Percentiles rank a stretch among this genome's conserved stretches.
These are phyloP conservation scores for Tragelaphus strepsiceros DNA, from an alignment of 2,113 vertebrate genomes.

Conservation along the genomic window DNA sequence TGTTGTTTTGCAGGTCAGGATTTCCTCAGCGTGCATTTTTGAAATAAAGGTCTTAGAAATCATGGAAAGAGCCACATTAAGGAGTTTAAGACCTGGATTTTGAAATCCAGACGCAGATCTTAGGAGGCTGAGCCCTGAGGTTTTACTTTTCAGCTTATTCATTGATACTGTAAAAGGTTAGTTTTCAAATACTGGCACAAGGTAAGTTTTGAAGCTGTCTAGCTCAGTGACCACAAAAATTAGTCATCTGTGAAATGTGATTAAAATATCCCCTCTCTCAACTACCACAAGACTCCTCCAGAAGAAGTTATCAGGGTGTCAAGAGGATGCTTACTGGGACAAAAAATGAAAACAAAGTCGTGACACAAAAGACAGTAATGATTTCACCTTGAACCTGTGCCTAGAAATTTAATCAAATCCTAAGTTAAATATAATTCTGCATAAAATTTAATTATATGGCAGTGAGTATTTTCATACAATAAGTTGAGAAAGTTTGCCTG, in stretches of 20 bases:
- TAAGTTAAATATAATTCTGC: constrained; percentile 12
- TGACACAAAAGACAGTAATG: not conserved
- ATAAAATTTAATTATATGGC: constrained; percentile 25
- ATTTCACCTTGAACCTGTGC: not conserved
- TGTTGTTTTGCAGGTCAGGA: not conserved
- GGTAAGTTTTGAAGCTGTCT: not conserved
- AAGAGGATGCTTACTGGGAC: not conserved
- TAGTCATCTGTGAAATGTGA: not conserved
- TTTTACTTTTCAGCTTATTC: not conserved
- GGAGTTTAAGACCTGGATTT: not conserved
- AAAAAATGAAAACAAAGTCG: not conserved
- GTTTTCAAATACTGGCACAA: not conserved
- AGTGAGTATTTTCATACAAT: not conserved
- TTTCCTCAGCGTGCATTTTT: not conserved
- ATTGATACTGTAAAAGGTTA: not conserved
- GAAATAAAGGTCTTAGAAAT: not conserved
- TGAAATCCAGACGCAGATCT: not conserved
- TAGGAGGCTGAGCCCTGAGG: not conserved
- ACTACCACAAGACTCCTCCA: not conserved
- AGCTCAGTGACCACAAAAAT: not conserved
- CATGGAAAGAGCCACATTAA: not conserved
- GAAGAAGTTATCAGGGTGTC: not conserved
- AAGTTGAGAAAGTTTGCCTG: not conserved
- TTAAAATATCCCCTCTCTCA: not conserved
- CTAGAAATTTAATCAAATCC: not conserved